A percentile compares a stretch with the other conserved stretches of the same genome.
Evolutionary conservation across 1,140 invertebrate genomes (phyloP).

Genomic region (Odontomachus brunneus): DNA sequence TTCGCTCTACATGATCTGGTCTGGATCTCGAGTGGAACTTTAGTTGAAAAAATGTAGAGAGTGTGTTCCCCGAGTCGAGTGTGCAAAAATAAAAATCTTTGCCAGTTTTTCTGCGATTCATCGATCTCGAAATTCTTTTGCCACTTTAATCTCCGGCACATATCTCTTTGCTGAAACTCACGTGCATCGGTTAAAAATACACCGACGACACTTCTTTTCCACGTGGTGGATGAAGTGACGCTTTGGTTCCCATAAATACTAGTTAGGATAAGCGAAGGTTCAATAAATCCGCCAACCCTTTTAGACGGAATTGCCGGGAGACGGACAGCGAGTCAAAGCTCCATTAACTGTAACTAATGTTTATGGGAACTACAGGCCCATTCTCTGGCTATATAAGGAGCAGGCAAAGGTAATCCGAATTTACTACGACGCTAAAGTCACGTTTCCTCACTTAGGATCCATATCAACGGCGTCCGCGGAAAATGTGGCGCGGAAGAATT

Average conservation of each 20-base stretch:
- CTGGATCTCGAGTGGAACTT: no score
- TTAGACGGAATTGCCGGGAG: background rate
- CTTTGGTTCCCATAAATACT: constrained; percentile 15
- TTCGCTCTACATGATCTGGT: no score
- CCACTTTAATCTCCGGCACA: no score
- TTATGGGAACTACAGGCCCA: constrained; percentile 19
- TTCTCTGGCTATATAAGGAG: background rate
- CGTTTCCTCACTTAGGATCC: constrained; percentile 73
- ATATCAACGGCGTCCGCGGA: constrained; percentile 84
- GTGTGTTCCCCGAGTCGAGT: no score
- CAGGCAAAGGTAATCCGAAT: background rate
- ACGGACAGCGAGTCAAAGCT: background rate
- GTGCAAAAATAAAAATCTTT: no score
- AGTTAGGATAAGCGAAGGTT: background rate
- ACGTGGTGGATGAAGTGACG: background rate
- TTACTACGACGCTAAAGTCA: background rate
- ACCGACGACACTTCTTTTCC: background rate
- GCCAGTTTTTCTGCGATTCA: no score
- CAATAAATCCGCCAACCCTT: constrained; percentile 2
- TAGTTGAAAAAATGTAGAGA: no score
- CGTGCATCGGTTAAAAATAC: no score
- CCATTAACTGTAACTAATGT: constrained; percentile 36
- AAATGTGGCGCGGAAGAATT: constrained; percentile 83
- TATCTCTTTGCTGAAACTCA: no score
- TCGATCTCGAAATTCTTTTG: no score